These are phyloP conservation scores for Delichon dasypus DNA, from an alignment of 2,797 vertebrate species.

Conservation along the genomic window DNA sequence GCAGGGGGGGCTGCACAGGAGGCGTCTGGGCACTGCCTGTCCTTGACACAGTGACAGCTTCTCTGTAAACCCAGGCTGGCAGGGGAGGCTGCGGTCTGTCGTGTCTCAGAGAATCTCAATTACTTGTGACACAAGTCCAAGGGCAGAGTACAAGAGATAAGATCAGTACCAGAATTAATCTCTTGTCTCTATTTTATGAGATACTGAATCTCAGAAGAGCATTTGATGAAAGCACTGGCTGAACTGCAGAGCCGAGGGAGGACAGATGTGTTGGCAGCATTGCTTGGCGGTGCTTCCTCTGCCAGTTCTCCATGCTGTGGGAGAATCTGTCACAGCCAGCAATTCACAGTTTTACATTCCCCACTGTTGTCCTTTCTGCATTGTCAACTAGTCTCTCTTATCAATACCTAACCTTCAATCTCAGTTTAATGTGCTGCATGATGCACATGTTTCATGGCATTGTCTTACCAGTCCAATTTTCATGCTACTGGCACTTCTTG, in stretches of 20 bases:
- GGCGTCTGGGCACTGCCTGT: neutral
- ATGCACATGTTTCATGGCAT: neutral
- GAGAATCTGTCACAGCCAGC: neutral
- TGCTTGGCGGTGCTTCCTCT: neutral
- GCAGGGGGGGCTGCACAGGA: neutral
- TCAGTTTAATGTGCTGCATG: neutral
- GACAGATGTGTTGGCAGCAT: neutral
- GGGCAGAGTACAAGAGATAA: neutral
- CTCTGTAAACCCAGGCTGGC: fast-evolving
- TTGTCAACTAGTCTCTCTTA: neutral
- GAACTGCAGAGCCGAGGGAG: neutral
- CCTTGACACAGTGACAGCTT: fast-evolving
- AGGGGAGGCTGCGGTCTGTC: neutral
- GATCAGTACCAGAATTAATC: neutral
- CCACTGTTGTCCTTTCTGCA: neutral
- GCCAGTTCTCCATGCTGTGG: neutral
- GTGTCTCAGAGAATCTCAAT: neutral
- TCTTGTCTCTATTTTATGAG: neutral
- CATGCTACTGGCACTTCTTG: neutral
- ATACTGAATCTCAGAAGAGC: neutral
- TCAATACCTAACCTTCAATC: neutral
- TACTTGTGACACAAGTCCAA: neutral
- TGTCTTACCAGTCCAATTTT: neutral
- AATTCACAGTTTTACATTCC: neutral
- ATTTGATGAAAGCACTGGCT: neutral